Evolutionary conservation across 1,140 invertebrate species (phyloP).

Genomic region (Drosophila leontia): DNA sequence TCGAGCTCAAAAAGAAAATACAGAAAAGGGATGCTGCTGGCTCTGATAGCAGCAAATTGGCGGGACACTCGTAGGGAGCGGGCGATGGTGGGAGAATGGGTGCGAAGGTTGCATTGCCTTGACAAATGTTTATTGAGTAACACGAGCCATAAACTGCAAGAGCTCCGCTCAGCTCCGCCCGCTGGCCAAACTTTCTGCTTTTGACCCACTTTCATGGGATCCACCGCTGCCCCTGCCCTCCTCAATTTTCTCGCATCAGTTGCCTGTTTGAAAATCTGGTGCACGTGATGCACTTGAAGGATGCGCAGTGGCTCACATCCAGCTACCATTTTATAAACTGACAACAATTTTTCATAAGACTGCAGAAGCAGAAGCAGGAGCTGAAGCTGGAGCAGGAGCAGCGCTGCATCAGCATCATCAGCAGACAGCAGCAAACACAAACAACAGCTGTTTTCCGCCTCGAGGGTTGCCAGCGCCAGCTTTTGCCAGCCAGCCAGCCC

Average conservation of each 20-base stretch:
- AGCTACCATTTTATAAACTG: slow-evolving; percentile 77
- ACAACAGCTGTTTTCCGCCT: slow-evolving; percentile 62
- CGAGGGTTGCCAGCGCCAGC: slow-evolving; percentile 36
- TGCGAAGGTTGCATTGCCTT: slow-evolving; percentile 46
- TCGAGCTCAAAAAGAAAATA: slow-evolving; percentile 10
- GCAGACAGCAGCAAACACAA: slow-evolving; percentile 44
- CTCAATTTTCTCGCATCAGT: slow-evolving; percentile 33
- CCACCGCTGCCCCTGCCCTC: background rate
- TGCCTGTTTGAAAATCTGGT: slow-evolving; percentile 50
- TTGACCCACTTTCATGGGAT: slow-evolving; percentile 58
- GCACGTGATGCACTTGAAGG: slow-evolving; percentile 69
- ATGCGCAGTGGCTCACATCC: slow-evolving; percentile 61
- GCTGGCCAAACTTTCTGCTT: slow-evolving; percentile 35
- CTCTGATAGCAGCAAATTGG: slow-evolving; percentile 67
- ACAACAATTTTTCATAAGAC: slow-evolving; percentile 76
- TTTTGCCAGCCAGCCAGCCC: background rate
- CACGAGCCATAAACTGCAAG: slow-evolving; percentile 71
- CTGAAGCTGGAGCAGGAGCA: background rate
- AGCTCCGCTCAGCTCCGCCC: slow-evolving; percentile 6
- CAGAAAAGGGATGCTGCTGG: slow-evolving; percentile 20
- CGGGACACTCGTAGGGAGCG: slow-evolving; percentile 15
- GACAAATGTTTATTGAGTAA: slow-evolving; percentile 79
- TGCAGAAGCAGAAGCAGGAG: slow-evolving; percentile 17
- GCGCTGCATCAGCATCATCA: slow-evolving; percentile 34
- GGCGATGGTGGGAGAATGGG: background rate